Base-by-base conservation (phyloP, 2,797 vertebrate species). In the Leucoraja ocellata region DNA sequence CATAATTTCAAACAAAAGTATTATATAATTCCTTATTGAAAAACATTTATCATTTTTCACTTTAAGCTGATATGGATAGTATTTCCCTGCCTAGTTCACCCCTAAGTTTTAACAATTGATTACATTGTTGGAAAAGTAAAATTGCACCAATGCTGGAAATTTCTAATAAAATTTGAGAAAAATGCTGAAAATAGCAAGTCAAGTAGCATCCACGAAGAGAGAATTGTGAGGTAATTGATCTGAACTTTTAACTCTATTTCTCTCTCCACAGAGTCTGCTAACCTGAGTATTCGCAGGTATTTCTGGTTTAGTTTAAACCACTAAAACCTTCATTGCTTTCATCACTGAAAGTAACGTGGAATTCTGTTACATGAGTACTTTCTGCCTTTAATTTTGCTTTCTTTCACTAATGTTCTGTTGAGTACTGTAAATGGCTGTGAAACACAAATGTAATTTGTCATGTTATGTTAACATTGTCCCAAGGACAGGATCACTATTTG, bases 381-480 rank as follows among this genome's bases (percentile, higher is more conserved):
- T 61, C 25, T 92, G 23, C 73, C 71, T 92, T 73, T 74, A 46
- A 74, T 46, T 73, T 54, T 58, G 4, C 54, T 61, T 92, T 74
- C 36, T 13, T 76, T 36, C 18, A 71, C 13, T 76, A 92, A 74
- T n/a, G 25, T 91, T 91, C 54, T 13, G 11, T 91, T 46, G 25
- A 54, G 11, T 74, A 92, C 25, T 76, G 46, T 39, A 46, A 76
- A 58, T 92, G 71, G 88, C 36, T 36, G 28, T 71, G 32, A 71
- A 39, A 32, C 71, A 91, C 68, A 91, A 88, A 88, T 32, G 7
- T 73, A 25, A 91, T 91, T 10, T 91, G 90, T 73, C 36, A 46
- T 91, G 36, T 91, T 32, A 25, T 90, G 21, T 73, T 71, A 54
- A 74, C 68, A 71, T 92, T 76, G 39, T 39, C 39, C 74, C 71